A percentile compares a stretch with the other conserved stretches of the same genome.
phyloP scores from a whole-genome alignment of 2,113 vertebrate species.

The Phalacrocorax aristotelis region DNA sequence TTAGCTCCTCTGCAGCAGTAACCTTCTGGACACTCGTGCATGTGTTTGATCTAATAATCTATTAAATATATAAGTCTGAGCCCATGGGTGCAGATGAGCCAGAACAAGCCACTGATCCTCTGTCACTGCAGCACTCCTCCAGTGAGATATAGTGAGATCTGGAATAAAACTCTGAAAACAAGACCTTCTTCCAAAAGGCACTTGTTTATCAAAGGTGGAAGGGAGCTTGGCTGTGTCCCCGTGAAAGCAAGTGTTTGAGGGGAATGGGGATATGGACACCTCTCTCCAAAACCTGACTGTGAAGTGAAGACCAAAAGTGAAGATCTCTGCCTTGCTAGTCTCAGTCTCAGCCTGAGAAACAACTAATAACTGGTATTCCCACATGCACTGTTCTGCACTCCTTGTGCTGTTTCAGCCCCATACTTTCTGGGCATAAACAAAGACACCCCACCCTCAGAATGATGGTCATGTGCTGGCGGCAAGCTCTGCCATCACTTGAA shows the following conservation, averaged over 20 bases:
- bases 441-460: not conserved
- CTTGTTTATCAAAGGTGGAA: not conserved
- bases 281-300: not conserved
- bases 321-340: not conserved
- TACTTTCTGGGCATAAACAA: not conserved
- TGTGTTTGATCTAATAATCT: not conserved
- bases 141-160: not conserved
- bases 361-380: not conserved
- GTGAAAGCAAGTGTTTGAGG: not conserved
- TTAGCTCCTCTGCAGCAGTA: not conserved
- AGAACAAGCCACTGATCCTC: not conserved
- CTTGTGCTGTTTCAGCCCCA: not conserved
- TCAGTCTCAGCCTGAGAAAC: not conserved
- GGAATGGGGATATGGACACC: not conserved
- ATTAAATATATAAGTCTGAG: not conserved
- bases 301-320: not conserved
- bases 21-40: fast-evolving
- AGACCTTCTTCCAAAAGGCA: not conserved
- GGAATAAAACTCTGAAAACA: not conserved
- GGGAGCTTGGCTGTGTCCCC: not conserved
- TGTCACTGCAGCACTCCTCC: not conserved
- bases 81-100: not conserved
- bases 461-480: fast-evolving
- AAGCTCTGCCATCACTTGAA: not conserved
- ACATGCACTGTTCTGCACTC: fast-evolving